A percentile compares a stretch with the other conserved stretches of the same genome.
Evolutionary conservation across 1,140 invertebrate species (phyloP).

Genomic region (Nephila pilipes): DNA sequence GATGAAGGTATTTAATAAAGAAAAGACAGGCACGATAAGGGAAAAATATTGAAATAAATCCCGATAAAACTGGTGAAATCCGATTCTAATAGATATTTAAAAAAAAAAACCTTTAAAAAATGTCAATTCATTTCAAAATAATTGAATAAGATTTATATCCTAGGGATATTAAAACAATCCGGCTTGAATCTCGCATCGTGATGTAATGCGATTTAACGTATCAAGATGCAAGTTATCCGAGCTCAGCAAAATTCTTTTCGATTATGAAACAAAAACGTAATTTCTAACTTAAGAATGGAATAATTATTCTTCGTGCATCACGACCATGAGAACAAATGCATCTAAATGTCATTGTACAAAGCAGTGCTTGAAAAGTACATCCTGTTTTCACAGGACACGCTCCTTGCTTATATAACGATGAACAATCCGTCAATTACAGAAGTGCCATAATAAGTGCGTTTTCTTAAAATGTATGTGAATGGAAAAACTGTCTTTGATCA

Average conservation of each 20-base stretch:
- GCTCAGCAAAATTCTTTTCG: not conserved
- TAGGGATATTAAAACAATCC: not conserved
- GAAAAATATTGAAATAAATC: too few relatives aligned
- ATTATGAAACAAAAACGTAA: not conserved
- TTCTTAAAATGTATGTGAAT: not conserved
- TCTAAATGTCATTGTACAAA: not conserved
- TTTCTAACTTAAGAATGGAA: not conserved
- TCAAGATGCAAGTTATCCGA: not conserved
- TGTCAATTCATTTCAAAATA: not conserved
- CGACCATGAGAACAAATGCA: not conserved
- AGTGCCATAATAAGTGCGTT: not conserved
- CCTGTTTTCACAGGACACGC: not conserved
- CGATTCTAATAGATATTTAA: too few relatives aligned
- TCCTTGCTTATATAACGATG: not conserved
- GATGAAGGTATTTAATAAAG: too few relatives aligned
- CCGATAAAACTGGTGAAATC: too few relatives aligned
- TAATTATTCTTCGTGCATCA: not conserved
- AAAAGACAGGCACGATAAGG: too few relatives aligned
- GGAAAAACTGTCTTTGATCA: too few relatives aligned
- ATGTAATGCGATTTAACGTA: too few relatives aligned
- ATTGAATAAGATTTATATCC: not conserved
- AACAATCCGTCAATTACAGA: too few relatives aligned
- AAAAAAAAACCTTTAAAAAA: not conserved
- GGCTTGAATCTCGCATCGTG: not conserved
- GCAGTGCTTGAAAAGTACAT: not conserved